Percentiles rank a stretch among this genome's conserved stretches.
Evolutionary conservation across 2,113 vertebrate species (phyloP).

Genomic region (Stictonetta naevosa): DNA sequence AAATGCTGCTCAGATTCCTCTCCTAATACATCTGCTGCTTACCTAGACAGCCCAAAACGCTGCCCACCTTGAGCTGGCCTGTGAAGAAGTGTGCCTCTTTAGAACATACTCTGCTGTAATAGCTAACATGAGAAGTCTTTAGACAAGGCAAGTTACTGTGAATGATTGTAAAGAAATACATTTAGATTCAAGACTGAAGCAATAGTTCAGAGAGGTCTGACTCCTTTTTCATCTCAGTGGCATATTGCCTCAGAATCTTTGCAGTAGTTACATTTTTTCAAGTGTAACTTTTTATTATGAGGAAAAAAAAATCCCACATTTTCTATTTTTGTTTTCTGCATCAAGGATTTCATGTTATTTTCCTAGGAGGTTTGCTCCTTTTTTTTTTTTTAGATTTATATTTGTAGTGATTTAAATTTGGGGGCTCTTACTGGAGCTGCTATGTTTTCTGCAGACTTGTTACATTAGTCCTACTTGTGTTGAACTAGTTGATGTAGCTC

Average conservation of each 20-base stretch:
- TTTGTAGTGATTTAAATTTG: not conserved
- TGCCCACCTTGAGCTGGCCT: not conserved
- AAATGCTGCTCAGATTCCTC: not conserved
- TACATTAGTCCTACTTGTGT: not conserved
- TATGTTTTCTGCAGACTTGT: not conserved
- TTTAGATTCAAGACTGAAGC: not conserved
- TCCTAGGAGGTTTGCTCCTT: not conserved
- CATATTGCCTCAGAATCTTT: not conserved
- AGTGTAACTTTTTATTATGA: not conserved
- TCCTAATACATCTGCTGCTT: fast-evolving
- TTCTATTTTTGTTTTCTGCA: not conserved
- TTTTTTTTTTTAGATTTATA: not conserved
- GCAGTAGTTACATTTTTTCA: not conserved
- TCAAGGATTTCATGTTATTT: not conserved
- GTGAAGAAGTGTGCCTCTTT: not conserved
- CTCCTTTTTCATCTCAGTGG: not conserved
- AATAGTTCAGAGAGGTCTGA: not conserved
- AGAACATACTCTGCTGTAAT: not conserved
- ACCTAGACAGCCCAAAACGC: not conserved
- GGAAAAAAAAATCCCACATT: not conserved
- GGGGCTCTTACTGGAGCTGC: not conserved
- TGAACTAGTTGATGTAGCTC: not conserved
- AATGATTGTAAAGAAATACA: not conserved
- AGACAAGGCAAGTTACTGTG: not conserved
- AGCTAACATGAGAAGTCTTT: not conserved